These are phyloP conservation scores for Rhimphoctona megacephalus DNA, from an alignment of 2,888 invertebrate species.

Conservation along the genomic window DNA sequence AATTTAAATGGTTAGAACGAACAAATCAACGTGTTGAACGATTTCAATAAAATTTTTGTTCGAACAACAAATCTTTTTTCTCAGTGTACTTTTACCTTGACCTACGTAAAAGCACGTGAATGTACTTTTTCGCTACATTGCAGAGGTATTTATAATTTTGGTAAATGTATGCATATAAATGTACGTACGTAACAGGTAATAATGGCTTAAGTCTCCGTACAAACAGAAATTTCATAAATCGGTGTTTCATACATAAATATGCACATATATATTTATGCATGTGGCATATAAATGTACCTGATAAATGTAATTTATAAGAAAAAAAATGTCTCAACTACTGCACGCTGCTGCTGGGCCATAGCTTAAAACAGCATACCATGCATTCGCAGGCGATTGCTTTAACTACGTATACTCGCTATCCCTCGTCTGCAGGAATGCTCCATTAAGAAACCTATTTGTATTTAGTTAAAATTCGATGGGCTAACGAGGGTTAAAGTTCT, in stretches of 20 bases:
- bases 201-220: slow-evolving; percentile 9
- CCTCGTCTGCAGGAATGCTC: slow-evolving; percentile 31
- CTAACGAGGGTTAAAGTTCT: not conserved
- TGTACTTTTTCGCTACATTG: not conserved
- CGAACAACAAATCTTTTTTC: too few relatives aligned
- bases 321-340: slow-evolving; percentile 79
- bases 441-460: not conserved
- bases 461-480: not conserved
- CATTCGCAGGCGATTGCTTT: slow-evolving; percentile 83
- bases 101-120: not conserved
- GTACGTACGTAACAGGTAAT: not conserved
- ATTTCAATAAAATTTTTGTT: too few relatives aligned
- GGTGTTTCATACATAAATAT: slow-evolving; percentile 2
- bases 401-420: slow-evolving; percentile 26
- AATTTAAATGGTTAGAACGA: too few relatives aligned
- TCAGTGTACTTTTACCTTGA: too few relatives aligned
- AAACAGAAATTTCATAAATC: slow-evolving; percentile 15
- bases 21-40: too few relatives aligned
- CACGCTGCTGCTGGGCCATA: slow-evolving; percentile 82
- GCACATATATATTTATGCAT: slow-evolving; percentile 28
- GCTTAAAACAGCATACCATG: slow-evolving; percentile 84
- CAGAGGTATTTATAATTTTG: slow-evolving; percentile 7
- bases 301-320: slow-evolving; percentile 50
- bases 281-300: slow-evolving; percentile 43
- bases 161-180: not conserved